A percentile compares a stretch with the other conserved stretches of the same genome.
These are phyloP conservation scores for Columba janthina DNA, from an alignment of 2,113 vertebrate species.

Conservation along the genomic window DNA sequence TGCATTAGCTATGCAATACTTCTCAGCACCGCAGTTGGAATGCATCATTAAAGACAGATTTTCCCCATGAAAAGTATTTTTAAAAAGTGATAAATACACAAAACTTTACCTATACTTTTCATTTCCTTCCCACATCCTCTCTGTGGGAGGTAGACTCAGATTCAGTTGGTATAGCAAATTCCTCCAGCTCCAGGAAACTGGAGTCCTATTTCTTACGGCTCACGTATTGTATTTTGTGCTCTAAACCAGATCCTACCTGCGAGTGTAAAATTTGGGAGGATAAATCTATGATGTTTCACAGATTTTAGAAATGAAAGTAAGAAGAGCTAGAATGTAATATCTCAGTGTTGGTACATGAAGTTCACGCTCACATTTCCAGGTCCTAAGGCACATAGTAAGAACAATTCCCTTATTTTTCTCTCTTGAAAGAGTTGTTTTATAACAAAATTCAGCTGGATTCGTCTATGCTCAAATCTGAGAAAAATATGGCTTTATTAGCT, in stretches of 20 bases:
- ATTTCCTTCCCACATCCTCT: slow-evolving; percentile 54
- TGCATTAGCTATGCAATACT: slow-evolving; percentile 77
- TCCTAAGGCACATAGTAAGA: background rate
- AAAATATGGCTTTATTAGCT: background rate
- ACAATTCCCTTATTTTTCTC: background rate
- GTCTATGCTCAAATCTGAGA: background rate
- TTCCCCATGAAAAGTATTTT: slow-evolving; percentile 72
- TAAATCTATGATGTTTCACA: background rate
- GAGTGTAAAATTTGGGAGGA: background rate
- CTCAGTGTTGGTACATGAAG: background rate
- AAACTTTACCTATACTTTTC: slow-evolving; percentile 50
- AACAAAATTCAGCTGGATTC: background rate
- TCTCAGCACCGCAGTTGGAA: slow-evolving; percentile 58
- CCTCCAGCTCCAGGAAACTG: slow-evolving; percentile 31
- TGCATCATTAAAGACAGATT: slow-evolving; percentile 75
- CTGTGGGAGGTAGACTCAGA: slow-evolving; percentile 50
- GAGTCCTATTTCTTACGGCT: slow-evolving; percentile 22
- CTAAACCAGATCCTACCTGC: background rate
- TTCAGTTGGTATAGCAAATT: slow-evolving; percentile 28
- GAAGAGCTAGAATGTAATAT: background rate
- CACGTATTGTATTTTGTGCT: background rate
- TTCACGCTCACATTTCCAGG: background rate
- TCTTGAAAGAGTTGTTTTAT: background rate
- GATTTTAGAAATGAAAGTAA: slow-evolving; percentile 11
- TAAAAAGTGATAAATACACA: slow-evolving; percentile 48